Conservation (phyloP, 2,888 invertebrate genomes). For the Drosophila anomalipes region DNA sequence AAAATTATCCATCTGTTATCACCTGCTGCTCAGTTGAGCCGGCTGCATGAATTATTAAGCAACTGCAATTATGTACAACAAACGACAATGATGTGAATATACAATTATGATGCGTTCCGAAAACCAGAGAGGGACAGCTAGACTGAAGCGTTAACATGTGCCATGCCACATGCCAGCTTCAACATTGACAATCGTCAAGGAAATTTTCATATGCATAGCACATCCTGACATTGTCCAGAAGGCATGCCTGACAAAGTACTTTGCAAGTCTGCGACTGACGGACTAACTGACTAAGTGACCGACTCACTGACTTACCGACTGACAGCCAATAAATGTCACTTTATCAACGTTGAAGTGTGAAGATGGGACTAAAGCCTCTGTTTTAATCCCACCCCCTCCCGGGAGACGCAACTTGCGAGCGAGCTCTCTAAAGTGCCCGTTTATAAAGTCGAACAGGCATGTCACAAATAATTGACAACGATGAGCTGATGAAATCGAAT, state of each 20-base stretch:
- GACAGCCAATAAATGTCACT: conserved; percentile 77
- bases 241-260: conserved; percentile 62
- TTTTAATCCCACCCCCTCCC: conserved; percentile 34
- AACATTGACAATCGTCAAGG: conserved; percentile 5
- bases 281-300: conserved; percentile 11
- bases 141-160: conserved; percentile 28
- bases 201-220: conserved; percentile 71
- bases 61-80: conserved; percentile 28
- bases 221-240: conserved; percentile 70
- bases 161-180: conserved; percentile 7
- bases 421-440: conserved; percentile 62
- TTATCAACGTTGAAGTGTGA: conserved; percentile 67
- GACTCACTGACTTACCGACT: conserved; percentile 37
- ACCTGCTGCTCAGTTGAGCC: neutral
- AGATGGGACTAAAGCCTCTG: conserved; percentile 38
- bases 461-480: conserved; percentile 76
- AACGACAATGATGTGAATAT: conserved; percentile 47
- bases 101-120: conserved; percentile 35
- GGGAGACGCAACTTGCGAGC: conserved; percentile 13
- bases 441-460: conserved; percentile 68
- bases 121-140: neutral
- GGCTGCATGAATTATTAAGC: conserved; percentile 7
- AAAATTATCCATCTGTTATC: conserved; percentile 6
- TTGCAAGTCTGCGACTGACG: conserved; percentile 30
- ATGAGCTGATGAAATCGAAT: conserved; percentile 65